Conservation (phyloP, 2,888 invertebrate genomes). For the Aethes cnicana region DNA sequence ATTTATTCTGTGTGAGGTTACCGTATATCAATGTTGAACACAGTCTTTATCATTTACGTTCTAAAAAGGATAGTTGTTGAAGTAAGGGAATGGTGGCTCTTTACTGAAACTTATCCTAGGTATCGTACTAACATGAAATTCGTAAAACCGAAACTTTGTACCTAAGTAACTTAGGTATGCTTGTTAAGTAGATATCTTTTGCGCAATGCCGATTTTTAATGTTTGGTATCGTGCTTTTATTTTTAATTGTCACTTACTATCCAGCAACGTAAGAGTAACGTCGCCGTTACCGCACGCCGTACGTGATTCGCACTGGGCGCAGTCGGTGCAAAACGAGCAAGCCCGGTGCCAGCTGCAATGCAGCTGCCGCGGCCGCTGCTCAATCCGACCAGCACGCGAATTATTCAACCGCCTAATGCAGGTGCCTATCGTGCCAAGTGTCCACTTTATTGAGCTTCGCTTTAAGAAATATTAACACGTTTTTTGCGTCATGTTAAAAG, state of each 20-base stretch:
- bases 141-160: too few species aligned
- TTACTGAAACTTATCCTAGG: neutral
- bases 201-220: too few species aligned
- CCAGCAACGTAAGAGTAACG: too few species aligned
- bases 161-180: too few species aligned
- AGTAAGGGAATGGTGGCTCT: neutral
- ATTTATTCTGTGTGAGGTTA: slow-evolving; percentile 5
- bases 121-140: too few species aligned
- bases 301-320: slow-evolving; percentile 23
- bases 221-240: too few species aligned
- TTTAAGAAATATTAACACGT: too few species aligned
- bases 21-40: slow-evolving; percentile 1
- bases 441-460: too few species aligned
- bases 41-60: neutral
- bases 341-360: slow-evolving; percentile 70
- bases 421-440: slow-evolving; percentile 45
- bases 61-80: too few species aligned
- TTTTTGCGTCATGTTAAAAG: too few species aligned
- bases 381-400: slow-evolving; percentile 44
- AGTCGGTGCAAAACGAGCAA: slow-evolving; percentile 69
- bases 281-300: neutral
- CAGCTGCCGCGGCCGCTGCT: slow-evolving; percentile 62
- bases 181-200: too few species aligned
- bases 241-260: too few species aligned
- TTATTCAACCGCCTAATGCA: slow-evolving; percentile 59